Percentiles rank a stretch among this genome's conserved stretches.
These are phyloP conservation scores for Carcina quercana DNA, from an alignment of 2,888 invertebrate species.

Conservation along the genomic window DNA sequence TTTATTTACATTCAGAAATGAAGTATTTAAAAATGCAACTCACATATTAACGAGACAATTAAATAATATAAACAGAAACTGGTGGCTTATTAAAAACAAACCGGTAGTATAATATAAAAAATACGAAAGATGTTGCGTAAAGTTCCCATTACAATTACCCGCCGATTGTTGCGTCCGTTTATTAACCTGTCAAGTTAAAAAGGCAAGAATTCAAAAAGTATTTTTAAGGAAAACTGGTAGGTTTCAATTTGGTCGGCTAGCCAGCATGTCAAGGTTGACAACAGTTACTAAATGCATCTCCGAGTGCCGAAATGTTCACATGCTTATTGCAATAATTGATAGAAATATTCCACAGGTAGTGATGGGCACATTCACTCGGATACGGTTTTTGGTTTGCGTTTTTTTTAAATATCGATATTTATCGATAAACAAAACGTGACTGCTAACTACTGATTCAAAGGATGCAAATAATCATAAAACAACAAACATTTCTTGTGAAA, in stretches of 20 bases:
- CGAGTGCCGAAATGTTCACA: conserved; percentile 15
- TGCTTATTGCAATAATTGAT: conserved; percentile 18
- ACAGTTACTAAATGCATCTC: conserved; percentile 18
- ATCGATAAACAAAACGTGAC: too few relatives aligned
- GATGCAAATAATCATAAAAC: too few relatives aligned
- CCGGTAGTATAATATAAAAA: conserved; percentile 9
- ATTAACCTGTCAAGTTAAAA: conserved; percentile 2
- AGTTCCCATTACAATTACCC: conserved; percentile 6
- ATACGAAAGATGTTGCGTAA: conserved; percentile 8
- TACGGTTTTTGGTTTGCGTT: too few relatives aligned
- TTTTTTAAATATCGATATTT: too few relatives aligned
- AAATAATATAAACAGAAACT: not conserved
- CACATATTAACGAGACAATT: too few relatives aligned
- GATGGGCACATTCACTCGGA: not conserved
- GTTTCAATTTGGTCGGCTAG: conserved; percentile 11
- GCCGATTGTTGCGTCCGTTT: conserved; percentile 8
- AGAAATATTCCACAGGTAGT: conserved; percentile 14
- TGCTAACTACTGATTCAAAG: too few relatives aligned
- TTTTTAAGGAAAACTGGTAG: conserved; percentile 2
- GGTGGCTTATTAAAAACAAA: conserved; percentile 2
- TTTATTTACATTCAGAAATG: too few relatives aligned
- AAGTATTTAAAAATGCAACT: too few relatives aligned
- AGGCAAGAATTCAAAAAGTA: not conserved
- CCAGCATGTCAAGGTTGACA: conserved; percentile 21
- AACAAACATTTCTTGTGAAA: too few relatives aligned